phyloP scores from a whole-genome alignment of 1,140 invertebrate genomes.

The Drosophila tristis region DNA sequence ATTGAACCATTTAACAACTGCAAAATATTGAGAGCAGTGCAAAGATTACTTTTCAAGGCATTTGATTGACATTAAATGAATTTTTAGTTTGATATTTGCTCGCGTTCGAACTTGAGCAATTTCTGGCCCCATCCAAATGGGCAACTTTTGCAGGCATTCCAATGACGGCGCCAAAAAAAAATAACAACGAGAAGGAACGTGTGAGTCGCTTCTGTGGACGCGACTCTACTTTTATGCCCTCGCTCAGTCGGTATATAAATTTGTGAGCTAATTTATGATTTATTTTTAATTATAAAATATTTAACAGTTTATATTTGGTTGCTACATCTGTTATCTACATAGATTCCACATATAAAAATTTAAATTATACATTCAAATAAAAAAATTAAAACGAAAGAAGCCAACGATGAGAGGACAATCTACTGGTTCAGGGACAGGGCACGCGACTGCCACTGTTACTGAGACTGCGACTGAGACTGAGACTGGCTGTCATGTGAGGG shows the following conservation, averaged over 20 bases:
- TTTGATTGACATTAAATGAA: conserved; percentile 37
- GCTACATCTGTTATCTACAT: no score
- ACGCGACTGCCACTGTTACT: no score
- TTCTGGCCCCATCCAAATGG: not conserved
- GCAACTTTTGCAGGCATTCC: conserved; percentile 10
- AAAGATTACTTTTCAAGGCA: conserved; percentile 16
- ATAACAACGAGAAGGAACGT: not conserved
- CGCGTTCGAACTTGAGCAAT: conserved; percentile 7
- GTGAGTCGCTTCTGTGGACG: no score
- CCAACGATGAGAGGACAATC: conserved; percentile 9
- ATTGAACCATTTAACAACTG: conserved; percentile 4
- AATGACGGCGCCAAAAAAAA: no score
- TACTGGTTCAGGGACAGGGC: not conserved
- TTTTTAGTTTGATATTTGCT: conserved; percentile 33
- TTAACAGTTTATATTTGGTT: no score
- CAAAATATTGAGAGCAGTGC: conserved; percentile 23
- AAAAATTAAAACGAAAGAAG: not conserved
- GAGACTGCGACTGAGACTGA: not conserved
- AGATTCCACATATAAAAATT: no score
- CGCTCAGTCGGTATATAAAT: no score
- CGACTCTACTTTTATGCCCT: no score
- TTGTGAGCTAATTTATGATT: no score
- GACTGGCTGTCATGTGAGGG: conserved; percentile 1
- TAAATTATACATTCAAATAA: no score
- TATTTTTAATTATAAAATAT: no score